Evolutionary conservation across 1,140 invertebrate genomes (phyloP), one percentile per base, ranked within the genome.

Genomic region (Gryon sp.): DNA sequence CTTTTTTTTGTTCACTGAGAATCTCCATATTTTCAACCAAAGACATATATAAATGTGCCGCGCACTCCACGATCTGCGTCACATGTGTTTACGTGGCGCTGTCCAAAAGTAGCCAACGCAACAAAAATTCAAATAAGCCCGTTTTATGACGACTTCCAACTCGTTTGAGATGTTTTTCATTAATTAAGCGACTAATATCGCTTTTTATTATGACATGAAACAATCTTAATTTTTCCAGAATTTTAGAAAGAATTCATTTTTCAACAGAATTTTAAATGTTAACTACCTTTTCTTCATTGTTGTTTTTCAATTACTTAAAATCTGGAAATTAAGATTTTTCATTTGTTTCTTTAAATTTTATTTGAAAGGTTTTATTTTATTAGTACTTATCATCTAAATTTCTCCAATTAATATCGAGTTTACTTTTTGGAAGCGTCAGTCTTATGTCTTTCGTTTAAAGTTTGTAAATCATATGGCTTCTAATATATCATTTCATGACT

Each of bases 21-120:
- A 73, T 73, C 69, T 73, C 52, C 59, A 52, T 73, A 73, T 73
- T 73, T 73, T 73, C 59, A 24, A 73, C 52, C 60, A 68, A 62
- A 75, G 62, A 62, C 72, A 60, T 43, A 55, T 74, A 75, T 75
- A 75, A 66, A 68, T 75, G 62, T 75, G 59, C 40, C 55, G 46
- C 52, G 62, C 36, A 41, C 57, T 73, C 48, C 20, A 19, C 46
- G 68, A 74, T 74, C 60, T 74, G 70, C 60, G 60, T 66, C 70
- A 40, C 70, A 74, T 40, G 30, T 74, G 70, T 74, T 62, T 74
- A 65, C 59, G n/a, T n/a, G 40, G 30, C 9, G 24, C 60, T 53
- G 70, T 74, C 60, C 70, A 52, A 60, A 74, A 74, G 60, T 66
- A 74, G 52, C 60, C 59, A 41, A 19, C 48, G 40, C 32, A 48